Conservation (phyloP, 2,113 vertebrate genomes). For the Pyxicephalus adspersus region DNA sequence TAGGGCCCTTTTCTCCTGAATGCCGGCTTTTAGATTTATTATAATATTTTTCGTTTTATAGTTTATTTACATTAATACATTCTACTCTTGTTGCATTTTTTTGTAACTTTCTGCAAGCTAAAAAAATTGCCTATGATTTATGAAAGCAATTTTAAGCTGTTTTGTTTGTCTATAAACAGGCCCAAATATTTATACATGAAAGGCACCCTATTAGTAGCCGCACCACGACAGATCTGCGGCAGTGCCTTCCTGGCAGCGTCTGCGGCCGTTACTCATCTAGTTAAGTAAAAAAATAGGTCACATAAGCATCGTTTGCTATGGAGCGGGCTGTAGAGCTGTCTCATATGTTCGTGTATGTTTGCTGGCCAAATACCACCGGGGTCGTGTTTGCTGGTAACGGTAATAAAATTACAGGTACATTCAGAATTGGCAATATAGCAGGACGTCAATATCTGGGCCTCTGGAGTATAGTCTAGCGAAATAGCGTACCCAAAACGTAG, state of each 20-base stretch:
- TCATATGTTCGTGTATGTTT: not conserved
- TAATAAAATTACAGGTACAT: not conserved
- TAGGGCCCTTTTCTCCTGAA: conserved; percentile 40
- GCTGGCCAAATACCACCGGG: not conserved
- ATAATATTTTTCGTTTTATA: conserved; percentile 55
- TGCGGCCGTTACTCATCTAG: too few species aligned
- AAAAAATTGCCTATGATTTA: not conserved
- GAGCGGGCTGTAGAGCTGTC: not conserved
- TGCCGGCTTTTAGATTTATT: conserved; percentile 37
- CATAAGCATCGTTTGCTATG: not conserved
- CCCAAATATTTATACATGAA: not conserved
- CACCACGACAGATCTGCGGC: not conserved
- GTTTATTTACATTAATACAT: conserved; percentile 49
- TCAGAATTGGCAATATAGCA: too few species aligned
- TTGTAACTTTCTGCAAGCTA: not conserved
- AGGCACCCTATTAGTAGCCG: not conserved
- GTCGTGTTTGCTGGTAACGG: not conserved
- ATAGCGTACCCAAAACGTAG: too few species aligned
- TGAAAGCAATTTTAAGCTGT: not conserved
- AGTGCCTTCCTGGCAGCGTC: too few species aligned
- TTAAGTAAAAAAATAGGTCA: too few species aligned
- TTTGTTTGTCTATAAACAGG: not conserved
- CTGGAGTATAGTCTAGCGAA: too few species aligned
- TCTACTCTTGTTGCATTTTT: not conserved
- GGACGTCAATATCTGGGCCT: not conserved